A percentile compares a stretch with the other conserved stretches of the same genome.
phyloP scores from a whole-genome alignment of 2,888 invertebrate species.

The Antheraea yamamai region DNA sequence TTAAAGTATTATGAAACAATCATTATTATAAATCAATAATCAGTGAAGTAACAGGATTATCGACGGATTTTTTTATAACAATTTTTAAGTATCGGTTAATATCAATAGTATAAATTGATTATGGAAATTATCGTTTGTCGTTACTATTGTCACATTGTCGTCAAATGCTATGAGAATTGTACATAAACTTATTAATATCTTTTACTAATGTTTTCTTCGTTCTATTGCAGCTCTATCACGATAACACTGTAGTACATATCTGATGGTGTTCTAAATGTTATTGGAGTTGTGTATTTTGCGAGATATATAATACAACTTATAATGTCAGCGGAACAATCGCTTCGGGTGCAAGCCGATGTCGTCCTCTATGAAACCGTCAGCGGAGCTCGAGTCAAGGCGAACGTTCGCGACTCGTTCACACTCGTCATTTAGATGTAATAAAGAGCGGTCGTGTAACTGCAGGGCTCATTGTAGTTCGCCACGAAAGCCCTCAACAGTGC shows the following conservation, averaged over 20 bases:
- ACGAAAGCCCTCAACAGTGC: slow-evolving; percentile 77
- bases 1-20: neutral
- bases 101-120: neutral
- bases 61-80: too few relatives aligned
- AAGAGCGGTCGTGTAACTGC: slow-evolving; percentile 71
- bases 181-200: neutral
- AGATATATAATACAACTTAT: neutral
- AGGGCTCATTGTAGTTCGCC: slow-evolving; percentile 80
- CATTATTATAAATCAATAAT: neutral
- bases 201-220: neutral
- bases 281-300: neutral
- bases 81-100: too few relatives aligned
- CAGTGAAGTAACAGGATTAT: neutral
- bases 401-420: slow-evolving; percentile 34
- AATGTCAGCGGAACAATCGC: slow-evolving; percentile 27
- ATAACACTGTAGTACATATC: neutral
- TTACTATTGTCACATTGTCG: neutral
- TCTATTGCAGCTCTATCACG: neutral
- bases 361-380: slow-evolving; percentile 16
- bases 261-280: neutral
- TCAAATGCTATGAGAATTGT: neutral
- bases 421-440: slow-evolving; percentile 73
- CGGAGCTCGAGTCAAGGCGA: slow-evolving; percentile 26
- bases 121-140: neutral
- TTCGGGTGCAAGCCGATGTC: slow-evolving; percentile 30